Conservation (phyloP, 2,797 vertebrate species). For the Hydrolagus colliei region DNA sequence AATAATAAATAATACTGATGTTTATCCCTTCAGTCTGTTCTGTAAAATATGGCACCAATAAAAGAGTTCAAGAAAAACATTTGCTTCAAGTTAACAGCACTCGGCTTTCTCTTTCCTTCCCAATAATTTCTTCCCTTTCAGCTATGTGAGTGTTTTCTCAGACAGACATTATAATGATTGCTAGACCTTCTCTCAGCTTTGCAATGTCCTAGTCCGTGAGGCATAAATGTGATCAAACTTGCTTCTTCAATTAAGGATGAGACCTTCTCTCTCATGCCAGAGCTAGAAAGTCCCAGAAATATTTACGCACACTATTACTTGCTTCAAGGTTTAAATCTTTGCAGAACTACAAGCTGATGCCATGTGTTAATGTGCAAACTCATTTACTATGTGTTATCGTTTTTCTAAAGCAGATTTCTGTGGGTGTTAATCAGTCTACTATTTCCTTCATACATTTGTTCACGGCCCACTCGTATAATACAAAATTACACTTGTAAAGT, state of each 20-base stretch:
- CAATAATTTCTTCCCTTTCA: background rate
- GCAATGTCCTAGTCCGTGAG: background rate
- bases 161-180: background rate
- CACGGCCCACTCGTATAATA: background rate
- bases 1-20: too few relatives aligned
- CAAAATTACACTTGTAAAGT: too few relatives aligned
- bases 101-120: background rate
- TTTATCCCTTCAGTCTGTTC: too few relatives aligned
- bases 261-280: background rate
- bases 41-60: too few relatives aligned
- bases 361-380: background rate
- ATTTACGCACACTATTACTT: background rate
- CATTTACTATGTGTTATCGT: background rate
- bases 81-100: too few relatives aligned
- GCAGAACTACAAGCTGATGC: background rate
- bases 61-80: too few relatives aligned
- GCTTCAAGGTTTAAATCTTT: background rate
- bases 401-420: background rate
- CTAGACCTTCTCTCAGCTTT: background rate
- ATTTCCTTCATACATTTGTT: background rate
- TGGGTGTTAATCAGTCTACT: background rate
- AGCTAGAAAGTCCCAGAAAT: background rate
- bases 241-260: slow-evolving; percentile 3
- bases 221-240: background rate
- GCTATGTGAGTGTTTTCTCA: background rate